Base-by-base conservation (phyloP, 2,113 vertebrate species). In the Thamnophis sirtalis region DNA sequence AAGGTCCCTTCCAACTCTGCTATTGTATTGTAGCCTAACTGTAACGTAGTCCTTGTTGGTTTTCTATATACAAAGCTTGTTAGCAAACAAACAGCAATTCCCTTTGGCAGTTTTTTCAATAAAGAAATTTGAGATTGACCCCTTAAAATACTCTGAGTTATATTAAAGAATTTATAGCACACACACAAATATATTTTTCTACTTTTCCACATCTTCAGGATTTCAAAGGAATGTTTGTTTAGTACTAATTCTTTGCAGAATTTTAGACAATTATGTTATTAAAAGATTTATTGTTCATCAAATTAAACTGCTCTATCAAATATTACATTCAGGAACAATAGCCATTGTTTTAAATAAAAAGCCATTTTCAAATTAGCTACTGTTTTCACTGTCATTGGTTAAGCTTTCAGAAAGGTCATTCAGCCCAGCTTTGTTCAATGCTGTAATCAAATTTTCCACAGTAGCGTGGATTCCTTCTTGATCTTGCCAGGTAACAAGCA, bases 401-500 rank as follows among this genome's bases (percentile, higher is more conserved):
- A 99, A 97, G 96, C 91, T 93, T 68, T 99, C 98, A 0, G 98
- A 98, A 9, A 99, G 97, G 88, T 98, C 98, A 9, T 95, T 93
- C 80, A 99, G 97, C 2, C 98, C 98, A 0, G 98, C 98, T 0
- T 98, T 96, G 68, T 84, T 98, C 4, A 99, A 97, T 0, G 98
- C 98, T 0, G 93, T 21, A 0, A 98, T 96, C 92, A 99, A 98
- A 91, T 97, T 98, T 93, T 99, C 99, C 0, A 98, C 97, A 0
- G 97, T 99, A 0, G 99, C 99, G 0, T 99, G 99, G 0, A 96
- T 10, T 0, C 98, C 99, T 95, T 99, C 99, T 92, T 99, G 97
- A 89, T 99, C 99, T 96, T 99, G 99, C 99, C 99, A 99, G 92
- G 98, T 98, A 1, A 99, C 98, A 10, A 99, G 98, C 94, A 99